Evolutionary conservation across 2,113 vertebrate genomes (phyloP).

Genomic region (Tretioscincus oriximinensis): DNA sequence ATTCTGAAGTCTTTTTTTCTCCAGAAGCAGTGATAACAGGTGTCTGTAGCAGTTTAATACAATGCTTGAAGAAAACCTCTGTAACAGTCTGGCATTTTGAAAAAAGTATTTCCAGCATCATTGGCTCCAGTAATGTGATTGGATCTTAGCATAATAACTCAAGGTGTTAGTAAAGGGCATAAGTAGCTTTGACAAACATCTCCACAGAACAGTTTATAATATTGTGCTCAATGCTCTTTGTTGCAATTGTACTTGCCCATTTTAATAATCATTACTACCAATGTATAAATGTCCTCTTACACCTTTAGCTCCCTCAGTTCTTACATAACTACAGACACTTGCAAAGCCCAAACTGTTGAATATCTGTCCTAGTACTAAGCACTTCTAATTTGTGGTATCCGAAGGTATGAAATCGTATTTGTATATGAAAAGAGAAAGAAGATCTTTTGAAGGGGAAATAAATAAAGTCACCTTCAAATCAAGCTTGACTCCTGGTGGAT

Average conservation of each 20-base stretch:
- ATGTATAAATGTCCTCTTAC: neutral
- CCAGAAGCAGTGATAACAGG: neutral
- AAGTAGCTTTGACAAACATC: neutral
- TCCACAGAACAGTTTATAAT: neutral
- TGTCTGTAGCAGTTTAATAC: neutral
- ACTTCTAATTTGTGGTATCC: neutral
- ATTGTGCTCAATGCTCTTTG: no score
- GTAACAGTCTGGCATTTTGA: neutral
- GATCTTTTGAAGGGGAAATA: neutral
- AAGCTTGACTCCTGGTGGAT: no score
- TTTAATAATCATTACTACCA: neutral
- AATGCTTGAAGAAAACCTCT: neutral
- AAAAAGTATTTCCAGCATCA: neutral
- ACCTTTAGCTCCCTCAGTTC: neutral
- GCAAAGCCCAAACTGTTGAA: neutral
- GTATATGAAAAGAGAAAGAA: neutral
- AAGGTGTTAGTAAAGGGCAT: no score
- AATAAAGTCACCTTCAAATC: neutral
- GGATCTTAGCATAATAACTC: neutral
- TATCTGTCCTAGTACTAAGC: no score
- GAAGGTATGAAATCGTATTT: neutral
- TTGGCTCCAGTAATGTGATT: neutral
- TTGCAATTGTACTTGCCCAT: neutral
- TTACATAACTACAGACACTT: neutral
- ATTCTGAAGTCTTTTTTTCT: neutral